These are phyloP conservation scores for Streptopelia turtur DNA, from an alignment of 2,797 vertebrate species.

Conservation along the genomic window DNA sequence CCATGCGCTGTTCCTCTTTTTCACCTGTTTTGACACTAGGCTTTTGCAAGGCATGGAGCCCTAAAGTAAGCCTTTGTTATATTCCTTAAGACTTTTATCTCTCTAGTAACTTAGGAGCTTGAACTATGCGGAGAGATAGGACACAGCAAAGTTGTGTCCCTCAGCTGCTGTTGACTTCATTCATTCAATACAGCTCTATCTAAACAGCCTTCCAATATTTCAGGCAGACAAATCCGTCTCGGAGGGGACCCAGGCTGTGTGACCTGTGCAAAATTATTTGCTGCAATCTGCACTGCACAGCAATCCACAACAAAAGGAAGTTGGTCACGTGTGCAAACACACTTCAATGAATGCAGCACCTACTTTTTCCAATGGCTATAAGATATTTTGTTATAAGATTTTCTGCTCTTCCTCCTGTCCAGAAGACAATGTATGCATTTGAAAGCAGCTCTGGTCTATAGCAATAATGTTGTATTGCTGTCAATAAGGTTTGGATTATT, in stretches of 20 bases:
- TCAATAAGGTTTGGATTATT: background rate
- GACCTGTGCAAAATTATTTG: background rate
- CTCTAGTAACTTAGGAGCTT: background rate
- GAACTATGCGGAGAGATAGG: background rate
- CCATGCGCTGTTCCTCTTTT: background rate
- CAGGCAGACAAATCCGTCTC: background rate
- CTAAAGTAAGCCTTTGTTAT: background rate
- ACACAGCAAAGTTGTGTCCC: background rate
- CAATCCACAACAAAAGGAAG: background rate
- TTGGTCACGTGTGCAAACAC: background rate
- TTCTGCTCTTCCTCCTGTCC: background rate
- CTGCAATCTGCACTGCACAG: background rate
- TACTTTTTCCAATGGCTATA: background rate
- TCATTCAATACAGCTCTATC: background rate
- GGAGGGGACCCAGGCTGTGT: background rate
- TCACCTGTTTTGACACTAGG: background rate
- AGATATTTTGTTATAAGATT: background rate
- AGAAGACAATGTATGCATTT: background rate
- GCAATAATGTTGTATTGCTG: background rate
- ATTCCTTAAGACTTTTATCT: background rate
- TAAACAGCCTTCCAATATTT: background rate
- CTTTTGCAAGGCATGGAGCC: background rate
- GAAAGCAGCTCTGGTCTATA: background rate
- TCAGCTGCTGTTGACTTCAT: background rate
- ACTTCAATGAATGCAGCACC: background rate